Evolutionary conservation across 2,113 vertebrate genomes (phyloP).

Genomic region (Protobothrops flavoviridis): DNA sequence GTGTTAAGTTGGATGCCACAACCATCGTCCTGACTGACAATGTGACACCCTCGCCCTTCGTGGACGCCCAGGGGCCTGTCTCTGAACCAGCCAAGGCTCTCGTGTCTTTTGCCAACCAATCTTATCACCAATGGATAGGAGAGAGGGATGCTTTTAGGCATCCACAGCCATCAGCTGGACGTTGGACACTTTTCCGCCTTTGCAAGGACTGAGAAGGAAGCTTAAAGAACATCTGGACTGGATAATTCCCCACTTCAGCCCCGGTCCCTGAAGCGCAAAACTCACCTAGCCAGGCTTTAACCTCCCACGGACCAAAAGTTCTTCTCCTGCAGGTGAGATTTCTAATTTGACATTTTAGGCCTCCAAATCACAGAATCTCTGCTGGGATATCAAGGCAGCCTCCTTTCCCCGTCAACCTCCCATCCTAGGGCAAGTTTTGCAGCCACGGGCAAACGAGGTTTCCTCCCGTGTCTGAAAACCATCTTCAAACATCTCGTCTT

Average conservation of each 20-base stretch:
- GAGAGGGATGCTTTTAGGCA: too few species aligned
- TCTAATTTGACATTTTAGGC: not conserved
- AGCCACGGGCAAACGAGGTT: not conserved
- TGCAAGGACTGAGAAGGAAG: not conserved
- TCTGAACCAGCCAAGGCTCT: too few species aligned
- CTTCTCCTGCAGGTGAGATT: too few species aligned
- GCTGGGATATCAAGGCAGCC: not conserved
- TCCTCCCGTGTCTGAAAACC: not conserved
- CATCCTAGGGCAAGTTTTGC: not conserved
- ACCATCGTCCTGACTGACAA: not conserved
- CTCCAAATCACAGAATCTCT: accelerated
- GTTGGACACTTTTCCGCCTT: not conserved
- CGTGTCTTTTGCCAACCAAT: not conserved
- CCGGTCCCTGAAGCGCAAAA: not conserved
- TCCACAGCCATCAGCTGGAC: not conserved
- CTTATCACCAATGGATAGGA: not conserved
- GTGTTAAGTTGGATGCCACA: not conserved
- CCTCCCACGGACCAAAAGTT: too few species aligned
- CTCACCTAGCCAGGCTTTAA: too few species aligned
- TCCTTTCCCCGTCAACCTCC: not conserved
- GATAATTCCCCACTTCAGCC: not conserved
- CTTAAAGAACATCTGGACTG: not conserved
- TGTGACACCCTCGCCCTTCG: not conserved
- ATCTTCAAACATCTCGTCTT: not conserved
- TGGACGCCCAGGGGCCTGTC: not conserved